Percentiles rank a stretch among this genome's conserved stretches.
Conservation (phyloP, 2,113 vertebrate genomes). For the Elachura formosa region DNA sequence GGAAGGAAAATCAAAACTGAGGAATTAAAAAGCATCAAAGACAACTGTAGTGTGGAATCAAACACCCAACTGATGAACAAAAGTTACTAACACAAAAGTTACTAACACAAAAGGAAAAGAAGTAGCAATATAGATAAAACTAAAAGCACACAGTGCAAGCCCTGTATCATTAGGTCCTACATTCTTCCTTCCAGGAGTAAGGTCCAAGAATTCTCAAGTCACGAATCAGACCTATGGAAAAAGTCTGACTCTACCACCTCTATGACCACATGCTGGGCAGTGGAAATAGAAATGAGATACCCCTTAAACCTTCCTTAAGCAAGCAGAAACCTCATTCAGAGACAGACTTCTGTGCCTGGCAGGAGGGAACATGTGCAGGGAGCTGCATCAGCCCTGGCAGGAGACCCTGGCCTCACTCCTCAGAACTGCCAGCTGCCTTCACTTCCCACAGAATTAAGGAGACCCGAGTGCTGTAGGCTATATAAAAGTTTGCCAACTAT, state of each 20-base stretch:
- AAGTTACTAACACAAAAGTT: background rate
- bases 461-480: background rate
- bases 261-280: fast-evolving
- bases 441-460: background rate
- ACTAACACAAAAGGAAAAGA: background rate
- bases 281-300: fast-evolving
- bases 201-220: background rate
- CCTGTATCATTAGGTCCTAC: background rate
- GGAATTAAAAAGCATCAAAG: background rate
- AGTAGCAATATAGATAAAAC: background rate
- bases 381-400: background rate
- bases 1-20: background rate
- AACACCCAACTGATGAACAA: background rate
- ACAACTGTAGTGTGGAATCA: background rate
- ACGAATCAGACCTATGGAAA: background rate
- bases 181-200: background rate
- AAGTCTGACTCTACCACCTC: background rate
- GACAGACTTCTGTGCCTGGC: background rate
- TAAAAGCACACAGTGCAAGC: background rate
- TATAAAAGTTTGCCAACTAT: background rate
- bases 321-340: background rate
- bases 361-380: background rate
- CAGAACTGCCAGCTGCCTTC: background rate
- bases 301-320: background rate
- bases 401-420: background rate